phyloP scores from a whole-genome alignment of 2,888 invertebrate species.

The Zaprionus lineosus region DNA sequence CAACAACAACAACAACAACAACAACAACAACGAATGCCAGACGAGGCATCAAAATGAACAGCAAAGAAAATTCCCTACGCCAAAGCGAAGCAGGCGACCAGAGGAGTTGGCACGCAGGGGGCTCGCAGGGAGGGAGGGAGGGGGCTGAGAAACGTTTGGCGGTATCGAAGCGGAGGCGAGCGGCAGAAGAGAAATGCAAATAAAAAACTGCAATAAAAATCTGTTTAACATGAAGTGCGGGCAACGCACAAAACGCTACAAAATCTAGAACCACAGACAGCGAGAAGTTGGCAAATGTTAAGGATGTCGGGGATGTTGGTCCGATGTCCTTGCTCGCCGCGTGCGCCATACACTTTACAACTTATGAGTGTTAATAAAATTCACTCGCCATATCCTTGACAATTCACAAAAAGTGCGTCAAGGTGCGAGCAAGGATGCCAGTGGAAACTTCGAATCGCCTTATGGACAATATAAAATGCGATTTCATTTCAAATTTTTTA shows the following conservation, averaged over 20 bases:
- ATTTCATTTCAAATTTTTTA: slow-evolving; percentile 65
- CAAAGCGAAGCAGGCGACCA: slow-evolving; percentile 25
- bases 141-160: slow-evolving; percentile 25
- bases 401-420: slow-evolving; percentile 58
- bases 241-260: slow-evolving; percentile 43
- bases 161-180: no score
- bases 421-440: slow-evolving; percentile 58
- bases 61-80: slow-evolving; percentile 60
- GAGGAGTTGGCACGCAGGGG: no score
- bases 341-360: slow-evolving; percentile 66
- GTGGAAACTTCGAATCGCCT: slow-evolving; percentile 26
- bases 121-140: slow-evolving; percentile 28
- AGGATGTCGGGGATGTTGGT: slow-evolving; percentile 8
- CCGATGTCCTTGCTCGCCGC: slow-evolving; percentile 15
- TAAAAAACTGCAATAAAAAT: slow-evolving; percentile 76
- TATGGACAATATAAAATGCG: slow-evolving; percentile 59
- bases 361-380: slow-evolving; percentile 75
- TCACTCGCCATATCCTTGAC: slow-evolving; percentile 65
- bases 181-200: slow-evolving; percentile 50
- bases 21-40: slow-evolving; percentile 12
- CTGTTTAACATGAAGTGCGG: slow-evolving; percentile 72
- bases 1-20: neutral
- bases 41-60: slow-evolving; percentile 37
- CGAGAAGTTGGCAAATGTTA: no score
- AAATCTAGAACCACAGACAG: slow-evolving; percentile 39